A percentile compares a stretch with the other conserved stretches of the same genome.
These are phyloP conservation scores for Chelmon rostratus DNA, from an alignment of 2,797 vertebrate species.

Conservation along the genomic window DNA sequence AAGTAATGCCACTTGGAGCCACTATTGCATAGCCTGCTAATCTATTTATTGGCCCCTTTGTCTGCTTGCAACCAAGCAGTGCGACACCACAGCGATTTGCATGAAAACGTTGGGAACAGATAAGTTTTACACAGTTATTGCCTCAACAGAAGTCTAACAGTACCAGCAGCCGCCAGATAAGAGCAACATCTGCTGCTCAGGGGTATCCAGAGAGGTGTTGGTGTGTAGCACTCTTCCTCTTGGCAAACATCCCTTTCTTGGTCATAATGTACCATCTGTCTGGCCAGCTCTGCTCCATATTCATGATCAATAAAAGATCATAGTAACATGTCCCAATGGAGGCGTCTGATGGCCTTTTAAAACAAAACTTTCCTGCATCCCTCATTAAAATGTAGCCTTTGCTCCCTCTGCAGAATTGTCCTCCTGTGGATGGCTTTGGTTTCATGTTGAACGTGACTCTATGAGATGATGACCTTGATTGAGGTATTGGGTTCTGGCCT, in stretches of 20 bases:
- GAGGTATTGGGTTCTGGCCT: not conserved
- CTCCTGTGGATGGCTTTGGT: not conserved
- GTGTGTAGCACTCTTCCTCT: constrained; percentile 40
- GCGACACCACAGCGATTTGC: constrained; percentile 56
- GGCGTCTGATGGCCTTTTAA: constrained; percentile 52
- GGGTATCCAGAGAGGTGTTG: constrained; percentile 57
- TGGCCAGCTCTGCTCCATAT: constrained; percentile 38
- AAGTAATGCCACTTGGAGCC: constrained; percentile 21
- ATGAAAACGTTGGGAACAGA: constrained; percentile 66
- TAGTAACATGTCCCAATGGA: constrained; percentile 46
- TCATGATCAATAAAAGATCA: constrained; percentile 60
- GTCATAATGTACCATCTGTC: constrained; percentile 69
- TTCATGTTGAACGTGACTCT: constrained; percentile 4
- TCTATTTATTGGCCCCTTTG: constrained; percentile 56
- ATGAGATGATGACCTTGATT: constrained; percentile 13
- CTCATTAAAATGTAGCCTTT: constrained; percentile 33
- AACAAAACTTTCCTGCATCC: constrained; percentile 33
- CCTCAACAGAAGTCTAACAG: constrained; percentile 67
- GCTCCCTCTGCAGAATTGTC: constrained; percentile 13
- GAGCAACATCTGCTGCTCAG: constrained; percentile 74
- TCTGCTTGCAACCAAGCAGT: constrained; percentile 61
- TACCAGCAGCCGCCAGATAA: constrained; percentile 65
- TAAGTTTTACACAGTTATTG: constrained; percentile 68
- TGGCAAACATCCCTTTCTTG: constrained; percentile 58
- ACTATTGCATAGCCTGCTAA: constrained; percentile 46